Evolutionary conservation across 2,797 vertebrate genomes (phyloP).

Genomic region (Anguilla marmorata): DNA sequence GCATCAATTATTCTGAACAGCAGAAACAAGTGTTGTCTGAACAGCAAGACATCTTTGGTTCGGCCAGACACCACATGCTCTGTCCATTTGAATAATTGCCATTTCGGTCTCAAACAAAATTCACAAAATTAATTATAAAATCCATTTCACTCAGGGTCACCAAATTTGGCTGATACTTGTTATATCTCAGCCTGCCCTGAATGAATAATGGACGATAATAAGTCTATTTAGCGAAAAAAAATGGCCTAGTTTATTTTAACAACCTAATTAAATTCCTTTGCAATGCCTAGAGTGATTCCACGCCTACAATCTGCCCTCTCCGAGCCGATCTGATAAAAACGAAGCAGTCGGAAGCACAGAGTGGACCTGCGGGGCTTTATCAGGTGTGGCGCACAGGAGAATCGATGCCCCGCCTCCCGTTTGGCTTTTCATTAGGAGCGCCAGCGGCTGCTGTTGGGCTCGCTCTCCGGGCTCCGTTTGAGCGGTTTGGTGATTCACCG

Average conservation of each 20-base stretch:
- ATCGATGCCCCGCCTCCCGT: neutral
- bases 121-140: slow-evolving; percentile 13
- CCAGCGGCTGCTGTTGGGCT: neutral
- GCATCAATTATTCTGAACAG: neutral
- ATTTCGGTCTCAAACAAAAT: neutral
- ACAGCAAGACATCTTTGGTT: neutral
- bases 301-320: neutral
- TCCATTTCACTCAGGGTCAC: slow-evolving; percentile 11
- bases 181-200: neutral
- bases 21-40: neutral
- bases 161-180: neutral
- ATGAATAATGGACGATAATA: neutral
- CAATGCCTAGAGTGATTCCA: neutral
- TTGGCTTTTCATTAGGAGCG: neutral
- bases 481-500: neutral
- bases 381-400: neutral
- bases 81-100: slow-evolving; percentile 18
- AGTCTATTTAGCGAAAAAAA: neutral
- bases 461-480: neutral
- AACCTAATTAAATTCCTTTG: neutral
- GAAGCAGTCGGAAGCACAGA: neutral
- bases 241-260: slow-evolving; percentile 14
- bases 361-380: neutral
- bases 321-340: neutral
- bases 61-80: neutral